Conservation (phyloP, 1,140 invertebrate species). For the Lutraria rhynchaena region DNA sequence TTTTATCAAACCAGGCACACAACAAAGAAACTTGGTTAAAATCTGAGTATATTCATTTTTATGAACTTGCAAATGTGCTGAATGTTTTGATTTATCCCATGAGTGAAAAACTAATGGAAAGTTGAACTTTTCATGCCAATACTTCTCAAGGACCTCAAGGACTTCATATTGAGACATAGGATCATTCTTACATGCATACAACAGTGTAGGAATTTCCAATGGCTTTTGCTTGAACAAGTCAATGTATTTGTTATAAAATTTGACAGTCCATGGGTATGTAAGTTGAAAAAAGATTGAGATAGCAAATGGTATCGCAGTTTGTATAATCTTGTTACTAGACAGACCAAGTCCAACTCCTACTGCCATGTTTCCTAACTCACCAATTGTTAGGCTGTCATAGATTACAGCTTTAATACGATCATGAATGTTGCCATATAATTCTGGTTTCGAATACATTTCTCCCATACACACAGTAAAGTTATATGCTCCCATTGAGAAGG, state of each 20-base stretch:
- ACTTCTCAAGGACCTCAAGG: not conserved
- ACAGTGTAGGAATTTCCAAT: conserved; percentile 41
- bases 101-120: conserved; percentile 16
- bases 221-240: conserved; percentile 44
- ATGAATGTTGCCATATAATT: conserved; percentile 2
- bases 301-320: not conserved
- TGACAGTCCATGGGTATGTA: conserved; percentile 25
- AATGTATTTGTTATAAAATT: conserved; percentile 39
- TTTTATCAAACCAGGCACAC: conserved; percentile 12
- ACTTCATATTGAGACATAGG: conserved; percentile 37
- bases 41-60: conserved; percentile 14
- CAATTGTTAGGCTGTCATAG: conserved; percentile 39
- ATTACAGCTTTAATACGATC: conserved; percentile 20
- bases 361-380: conserved; percentile 41
- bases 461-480: conserved; percentile 40
- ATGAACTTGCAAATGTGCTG: conserved; percentile 21
- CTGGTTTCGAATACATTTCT: conserved; percentile 23
- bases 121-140: conserved; percentile 21
- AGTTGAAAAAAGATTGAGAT: conserved; percentile 24
- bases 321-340: conserved; percentile 17
- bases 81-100: conserved; percentile 50
- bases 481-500: conserved; percentile 50
- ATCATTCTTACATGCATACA: conserved; percentile 45
- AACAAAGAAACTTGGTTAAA: conserved; percentile 5
- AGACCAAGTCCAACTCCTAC: conserved; percentile 8